Conservation (phyloP, 2,797 vertebrate genomes). For the Scolopax rusticola region DNA sequence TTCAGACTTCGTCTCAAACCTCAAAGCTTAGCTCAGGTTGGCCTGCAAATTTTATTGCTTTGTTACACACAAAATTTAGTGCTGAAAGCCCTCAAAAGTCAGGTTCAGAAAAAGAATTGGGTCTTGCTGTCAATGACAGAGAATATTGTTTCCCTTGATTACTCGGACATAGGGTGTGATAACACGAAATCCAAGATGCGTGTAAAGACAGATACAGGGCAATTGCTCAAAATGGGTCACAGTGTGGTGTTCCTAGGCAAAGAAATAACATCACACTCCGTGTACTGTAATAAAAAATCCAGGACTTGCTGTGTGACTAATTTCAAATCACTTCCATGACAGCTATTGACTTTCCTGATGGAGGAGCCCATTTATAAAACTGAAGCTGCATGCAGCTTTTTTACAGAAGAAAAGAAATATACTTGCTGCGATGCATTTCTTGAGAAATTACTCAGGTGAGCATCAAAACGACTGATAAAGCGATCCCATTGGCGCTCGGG, state of each 20-base stretch:
- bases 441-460: neutral
- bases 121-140: neutral
- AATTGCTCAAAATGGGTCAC: neutral
- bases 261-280: neutral
- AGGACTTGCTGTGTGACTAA: neutral
- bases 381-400: neutral
- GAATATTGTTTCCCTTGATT: conserved; percentile 15
- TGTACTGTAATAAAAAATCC: neutral
- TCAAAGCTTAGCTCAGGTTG: conserved; percentile 27
- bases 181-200: neutral
- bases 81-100: neutral
- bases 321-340: neutral
- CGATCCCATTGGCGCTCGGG: neutral
- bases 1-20: conserved; percentile 49
- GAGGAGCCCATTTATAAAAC: neutral
- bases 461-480: neutral
- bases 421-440: neutral
- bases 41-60: conserved; percentile 51
- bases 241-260: neutral
- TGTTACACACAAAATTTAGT: conserved; percentile 33
- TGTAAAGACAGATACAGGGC: neutral
- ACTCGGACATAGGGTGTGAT: neutral
- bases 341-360: neutral
- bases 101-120: conserved; percentile 22
- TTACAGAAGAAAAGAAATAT: neutral